phyloP scores from a whole-genome alignment of 1,140 invertebrate species.

The Copidosoma floridanum region DNA sequence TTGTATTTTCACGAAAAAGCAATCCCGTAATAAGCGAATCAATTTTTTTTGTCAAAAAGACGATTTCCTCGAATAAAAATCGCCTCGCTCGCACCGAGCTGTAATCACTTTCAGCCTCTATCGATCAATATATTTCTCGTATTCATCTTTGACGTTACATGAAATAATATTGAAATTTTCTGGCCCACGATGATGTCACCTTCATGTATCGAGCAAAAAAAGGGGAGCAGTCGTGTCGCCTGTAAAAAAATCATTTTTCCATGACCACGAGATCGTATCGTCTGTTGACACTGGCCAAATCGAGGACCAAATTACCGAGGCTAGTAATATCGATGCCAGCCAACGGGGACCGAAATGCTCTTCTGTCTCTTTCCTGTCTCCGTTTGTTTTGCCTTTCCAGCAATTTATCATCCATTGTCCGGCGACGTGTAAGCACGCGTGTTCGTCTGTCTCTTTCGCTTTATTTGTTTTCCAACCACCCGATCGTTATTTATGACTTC shows the following conservation, averaged over 20 bases:
- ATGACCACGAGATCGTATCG: slow-evolving; percentile 17
- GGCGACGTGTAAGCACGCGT: slow-evolving; percentile 24
- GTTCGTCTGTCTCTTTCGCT: not conserved
- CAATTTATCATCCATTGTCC: slow-evolving; percentile 53
- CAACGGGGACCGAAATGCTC: slow-evolving; percentile 13
- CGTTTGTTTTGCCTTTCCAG: slow-evolving; percentile 44
- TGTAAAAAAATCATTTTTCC: slow-evolving; percentile 43
- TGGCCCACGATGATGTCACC: not conserved
- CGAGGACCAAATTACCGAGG: slow-evolving; percentile 6
- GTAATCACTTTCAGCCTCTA: not conserved
- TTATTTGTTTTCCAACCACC: not conserved
- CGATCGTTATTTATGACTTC: slow-evolving; percentile 48
- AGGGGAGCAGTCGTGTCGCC: not conserved
- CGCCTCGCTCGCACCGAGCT: not conserved
- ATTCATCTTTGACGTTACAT: not conserved
- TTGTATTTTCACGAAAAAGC: not conserved
- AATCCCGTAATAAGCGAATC: not conserved
- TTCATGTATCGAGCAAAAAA: not conserved
- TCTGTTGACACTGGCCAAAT: slow-evolving; percentile 13
- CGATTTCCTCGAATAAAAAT: not conserved
- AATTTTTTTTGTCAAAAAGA: not conserved
- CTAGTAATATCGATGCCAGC: slow-evolving; percentile 40
- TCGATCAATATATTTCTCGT: slow-evolving; percentile 22
- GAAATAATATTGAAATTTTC: slow-evolving; percentile 9
- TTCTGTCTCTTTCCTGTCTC: slow-evolving; percentile 17